These are phyloP conservation scores for Centropus unirufus DNA, from an alignment of 2,113 vertebrate species.

Conservation along the genomic window DNA sequence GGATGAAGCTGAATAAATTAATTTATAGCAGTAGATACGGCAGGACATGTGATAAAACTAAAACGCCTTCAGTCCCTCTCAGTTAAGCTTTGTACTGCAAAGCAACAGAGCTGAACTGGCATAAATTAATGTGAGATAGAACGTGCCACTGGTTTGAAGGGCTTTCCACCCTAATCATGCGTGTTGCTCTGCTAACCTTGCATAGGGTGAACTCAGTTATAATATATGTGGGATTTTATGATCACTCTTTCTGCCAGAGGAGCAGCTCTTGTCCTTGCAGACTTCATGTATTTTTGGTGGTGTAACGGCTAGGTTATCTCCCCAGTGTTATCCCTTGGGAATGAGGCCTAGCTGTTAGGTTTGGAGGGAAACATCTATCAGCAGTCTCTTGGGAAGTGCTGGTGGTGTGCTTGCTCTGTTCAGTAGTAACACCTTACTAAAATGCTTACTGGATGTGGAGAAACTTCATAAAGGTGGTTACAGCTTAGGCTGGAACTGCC, in stretches of 20 bases:
- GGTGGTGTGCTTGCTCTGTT: not conserved
- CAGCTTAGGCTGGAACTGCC: not conserved
- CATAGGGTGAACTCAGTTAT: not conserved
- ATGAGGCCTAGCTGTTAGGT: not conserved
- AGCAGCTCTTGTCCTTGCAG: not conserved
- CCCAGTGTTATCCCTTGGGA: not conserved
- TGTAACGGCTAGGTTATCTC: not conserved
- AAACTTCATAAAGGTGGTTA: not conserved
- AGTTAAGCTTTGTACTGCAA: not conserved
- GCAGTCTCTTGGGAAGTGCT: not conserved
- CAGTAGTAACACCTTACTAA: not conserved
- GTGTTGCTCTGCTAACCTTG: not conserved
- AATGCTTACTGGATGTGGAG: not conserved
- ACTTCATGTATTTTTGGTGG: not conserved
- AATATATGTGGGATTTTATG: not conserved
- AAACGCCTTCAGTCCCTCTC: not conserved
- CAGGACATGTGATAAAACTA: not conserved
- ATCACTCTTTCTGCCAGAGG: not conserved
- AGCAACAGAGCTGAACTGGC: not conserved
- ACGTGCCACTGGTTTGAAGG: not conserved
- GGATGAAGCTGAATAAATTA: not conserved
- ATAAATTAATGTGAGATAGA: not conserved
- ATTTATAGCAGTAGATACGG: not conserved
- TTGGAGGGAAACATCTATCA: too few species aligned
- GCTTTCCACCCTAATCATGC: not conserved